Evolutionary conservation across 2,113 vertebrate species (phyloP).

Genomic region (Ciconia boyciana): DNA sequence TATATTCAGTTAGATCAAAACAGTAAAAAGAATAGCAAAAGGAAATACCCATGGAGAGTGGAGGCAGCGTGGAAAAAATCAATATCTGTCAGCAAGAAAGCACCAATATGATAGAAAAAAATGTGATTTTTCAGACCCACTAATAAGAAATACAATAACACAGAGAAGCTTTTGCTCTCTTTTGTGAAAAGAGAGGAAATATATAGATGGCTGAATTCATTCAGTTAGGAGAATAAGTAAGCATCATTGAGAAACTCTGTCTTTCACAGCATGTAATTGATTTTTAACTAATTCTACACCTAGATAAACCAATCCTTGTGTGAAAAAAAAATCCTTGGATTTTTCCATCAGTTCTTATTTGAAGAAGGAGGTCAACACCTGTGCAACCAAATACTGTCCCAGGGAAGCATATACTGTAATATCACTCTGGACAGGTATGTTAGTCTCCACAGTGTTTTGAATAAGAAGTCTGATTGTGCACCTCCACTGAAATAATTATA

Average conservation of each 20-base stretch:
- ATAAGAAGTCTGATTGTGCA: not conserved
- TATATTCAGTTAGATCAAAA: not conserved
- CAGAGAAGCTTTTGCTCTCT: not conserved
- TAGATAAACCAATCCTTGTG: not conserved
- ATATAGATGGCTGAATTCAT: not conserved
- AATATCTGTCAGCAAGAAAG: not conserved
- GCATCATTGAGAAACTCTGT: not conserved
- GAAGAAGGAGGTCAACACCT: not conserved
- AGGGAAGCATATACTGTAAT: not conserved
- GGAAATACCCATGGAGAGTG: not conserved
- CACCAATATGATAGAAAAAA: not conserved
- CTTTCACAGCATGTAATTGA: conserved; percentile 10
- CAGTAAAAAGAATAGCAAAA: not conserved
- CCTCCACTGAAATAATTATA: not conserved
- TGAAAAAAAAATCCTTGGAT: not conserved
- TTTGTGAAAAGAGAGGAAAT: not conserved
- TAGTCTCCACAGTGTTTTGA: not conserved
- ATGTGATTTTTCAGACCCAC: not conserved
- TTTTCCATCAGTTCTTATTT: not conserved
- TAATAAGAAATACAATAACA: not conserved
- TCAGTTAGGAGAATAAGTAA: not conserved
- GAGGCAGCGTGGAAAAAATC: not conserved
- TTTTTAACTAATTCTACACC: conserved; percentile 1
- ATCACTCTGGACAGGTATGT: not conserved
- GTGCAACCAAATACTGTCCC: not conserved